phyloP scores from a whole-genome alignment of 2,797 vertebrate species.

The Geotrypetes seraphini region DNA sequence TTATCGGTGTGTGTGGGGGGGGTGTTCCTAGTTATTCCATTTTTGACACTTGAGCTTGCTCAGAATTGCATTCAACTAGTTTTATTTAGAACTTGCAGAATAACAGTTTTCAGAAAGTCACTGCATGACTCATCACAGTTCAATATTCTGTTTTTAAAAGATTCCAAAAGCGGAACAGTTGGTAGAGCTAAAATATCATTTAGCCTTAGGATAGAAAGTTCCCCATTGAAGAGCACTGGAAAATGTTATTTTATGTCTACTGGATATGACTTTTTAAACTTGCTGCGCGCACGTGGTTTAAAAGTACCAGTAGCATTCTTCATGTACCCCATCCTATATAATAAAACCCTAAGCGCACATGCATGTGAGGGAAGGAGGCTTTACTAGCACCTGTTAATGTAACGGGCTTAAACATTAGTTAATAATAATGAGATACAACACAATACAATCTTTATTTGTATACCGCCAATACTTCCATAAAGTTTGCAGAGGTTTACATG shows the following conservation, averaged over 20 bases:
- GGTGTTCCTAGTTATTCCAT: background rate
- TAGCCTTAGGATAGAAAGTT: conserved; percentile 3
- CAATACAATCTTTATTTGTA: too few species aligned
- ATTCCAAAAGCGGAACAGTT: background rate
- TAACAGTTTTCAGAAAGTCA: background rate
- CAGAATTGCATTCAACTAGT: conserved; percentile 7
- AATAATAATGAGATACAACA: too few species aligned
- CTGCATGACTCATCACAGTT: background rate
- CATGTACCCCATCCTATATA: conserved; percentile 28
- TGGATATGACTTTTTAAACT: conserved; percentile 9
- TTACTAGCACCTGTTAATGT: too few species aligned
- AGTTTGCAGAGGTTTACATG: too few species aligned
- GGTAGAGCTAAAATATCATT: background rate
- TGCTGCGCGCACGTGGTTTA: conserved; percentile 26
- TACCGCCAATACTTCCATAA: too few species aligned
- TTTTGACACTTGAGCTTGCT: conserved; percentile 11
- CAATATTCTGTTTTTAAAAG: background rate
- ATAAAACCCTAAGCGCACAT: conserved; percentile 51
- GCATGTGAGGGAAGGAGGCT: too few species aligned
- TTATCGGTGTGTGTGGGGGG: too few species aligned
- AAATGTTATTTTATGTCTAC: background rate
- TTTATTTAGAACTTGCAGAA: conserved; percentile 8
- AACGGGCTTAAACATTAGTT: too few species aligned
- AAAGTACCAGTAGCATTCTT: conserved; percentile 41
- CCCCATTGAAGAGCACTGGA: background rate